phyloP scores from a whole-genome alignment of 2,888 invertebrate genomes.

The Drosophila setosimentum region DNA sequence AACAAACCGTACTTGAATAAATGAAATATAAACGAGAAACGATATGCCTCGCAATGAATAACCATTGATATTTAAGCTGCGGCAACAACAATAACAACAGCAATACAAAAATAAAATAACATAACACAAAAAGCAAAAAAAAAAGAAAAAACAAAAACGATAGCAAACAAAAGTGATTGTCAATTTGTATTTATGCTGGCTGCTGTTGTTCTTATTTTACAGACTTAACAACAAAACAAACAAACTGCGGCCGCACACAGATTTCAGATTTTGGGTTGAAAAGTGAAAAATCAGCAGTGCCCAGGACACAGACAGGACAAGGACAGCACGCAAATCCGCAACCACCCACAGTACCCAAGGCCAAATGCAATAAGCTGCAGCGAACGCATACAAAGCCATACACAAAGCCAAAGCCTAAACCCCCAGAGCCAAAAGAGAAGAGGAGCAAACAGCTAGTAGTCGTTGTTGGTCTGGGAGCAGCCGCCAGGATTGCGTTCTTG shows the following conservation, averaged over 20 bases:
- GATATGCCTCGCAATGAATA: conserved; percentile 54
- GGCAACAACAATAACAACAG: conserved; percentile 34
- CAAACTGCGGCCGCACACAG: conserved; percentile 61
- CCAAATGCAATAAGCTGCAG: conserved; percentile 76
- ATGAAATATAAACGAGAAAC: conserved; percentile 62
- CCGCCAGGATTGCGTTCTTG: conserved; percentile 79
- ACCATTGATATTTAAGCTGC: conserved; percentile 73
- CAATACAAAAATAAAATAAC: conserved; percentile 9
- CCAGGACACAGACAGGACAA: conserved; percentile 12
- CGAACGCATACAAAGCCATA: conserved; percentile 46
- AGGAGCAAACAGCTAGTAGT: conserved; percentile 19
- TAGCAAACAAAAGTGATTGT: conserved; percentile 55
- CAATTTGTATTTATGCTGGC: conserved; percentile 68
- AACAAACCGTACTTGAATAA: conserved; percentile 35
- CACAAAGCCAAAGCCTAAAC: conserved; percentile 66
- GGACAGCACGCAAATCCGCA: conserved; percentile 35
- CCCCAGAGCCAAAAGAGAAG: conserved; percentile 13
- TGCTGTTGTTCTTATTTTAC: conserved; percentile 61
- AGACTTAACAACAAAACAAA: conserved; percentile 61
- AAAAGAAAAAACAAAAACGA: conserved; percentile 26
- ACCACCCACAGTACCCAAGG: conserved; percentile 28
- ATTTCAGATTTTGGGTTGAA: conserved; percentile 66
- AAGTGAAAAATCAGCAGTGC: conserved; percentile 60
- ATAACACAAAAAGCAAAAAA: conserved; percentile 14
- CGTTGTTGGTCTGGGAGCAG: conserved; percentile 29